A percentile compares a stretch with the other conserved stretches of the same genome.
Evolutionary conservation across 2,888 invertebrate species (phyloP).

Genomic region (Vanessa cardui): DNA sequence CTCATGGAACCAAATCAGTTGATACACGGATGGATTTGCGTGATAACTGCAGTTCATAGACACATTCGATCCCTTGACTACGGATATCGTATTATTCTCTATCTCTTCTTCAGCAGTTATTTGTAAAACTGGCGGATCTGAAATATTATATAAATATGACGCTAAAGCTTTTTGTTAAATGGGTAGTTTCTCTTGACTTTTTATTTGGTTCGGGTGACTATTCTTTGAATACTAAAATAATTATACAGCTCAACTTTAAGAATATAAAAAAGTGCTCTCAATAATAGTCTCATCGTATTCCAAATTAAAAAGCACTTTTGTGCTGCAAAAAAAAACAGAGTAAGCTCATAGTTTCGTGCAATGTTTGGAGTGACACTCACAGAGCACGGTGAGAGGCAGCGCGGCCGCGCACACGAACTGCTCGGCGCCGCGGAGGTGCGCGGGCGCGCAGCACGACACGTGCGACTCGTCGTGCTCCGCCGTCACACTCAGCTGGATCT

Average conservation of each 20-base stretch:
- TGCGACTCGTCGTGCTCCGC: slow-evolving; percentile 64
- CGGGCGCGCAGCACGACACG: slow-evolving; percentile 70
- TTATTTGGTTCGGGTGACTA: too few species aligned
- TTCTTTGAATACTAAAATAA: too few species aligned
- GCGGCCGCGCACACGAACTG: slow-evolving; percentile 60
- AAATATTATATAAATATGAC: slow-evolving; percentile 30
- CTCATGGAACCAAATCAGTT: slow-evolving; percentile 69
- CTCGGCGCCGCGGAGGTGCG: slow-evolving; percentile 52
- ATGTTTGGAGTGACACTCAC: slow-evolving; percentile 52
- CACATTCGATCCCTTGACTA: slow-evolving; percentile 63
- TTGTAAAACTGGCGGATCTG: slow-evolving; percentile 66
- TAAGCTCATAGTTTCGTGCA: too few species aligned
- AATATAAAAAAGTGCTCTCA: too few species aligned
- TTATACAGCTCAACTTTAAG: too few species aligned
- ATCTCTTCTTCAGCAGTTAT: slow-evolving; percentile 57
- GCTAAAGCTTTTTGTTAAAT: too few species aligned
- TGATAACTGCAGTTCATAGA: slow-evolving; percentile 64
- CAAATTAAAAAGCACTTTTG: neutral
- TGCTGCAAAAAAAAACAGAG: neutral
- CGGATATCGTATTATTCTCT: slow-evolving; percentile 58
- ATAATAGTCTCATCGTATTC: too few species aligned
- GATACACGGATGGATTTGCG: slow-evolving; percentile 67
- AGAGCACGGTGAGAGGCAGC: slow-evolving; percentile 63
- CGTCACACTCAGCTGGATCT: slow-evolving; percentile 56
- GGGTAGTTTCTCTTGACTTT: too few species aligned